phyloP scores from a whole-genome alignment of 2,113 vertebrate genomes.

The Xenopus borealis region DNA sequence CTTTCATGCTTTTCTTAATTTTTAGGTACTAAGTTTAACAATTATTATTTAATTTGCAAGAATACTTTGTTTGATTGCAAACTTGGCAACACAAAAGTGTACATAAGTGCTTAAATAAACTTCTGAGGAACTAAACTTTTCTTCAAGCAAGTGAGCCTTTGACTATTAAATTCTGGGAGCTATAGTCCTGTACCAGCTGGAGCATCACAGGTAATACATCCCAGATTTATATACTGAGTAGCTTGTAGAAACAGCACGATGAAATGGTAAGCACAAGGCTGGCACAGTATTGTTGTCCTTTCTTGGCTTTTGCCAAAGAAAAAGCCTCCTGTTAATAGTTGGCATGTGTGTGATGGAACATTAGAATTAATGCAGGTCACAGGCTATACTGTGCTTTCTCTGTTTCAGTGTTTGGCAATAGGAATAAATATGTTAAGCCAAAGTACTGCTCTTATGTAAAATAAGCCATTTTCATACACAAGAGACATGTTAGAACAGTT shows the following conservation, averaged over 20 bases:
- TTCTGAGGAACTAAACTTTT: too few species aligned
- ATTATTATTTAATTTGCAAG: too few species aligned
- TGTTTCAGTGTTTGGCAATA: slow-evolving; percentile 19
- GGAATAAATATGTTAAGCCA: slow-evolving; percentile 16
- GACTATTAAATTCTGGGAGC: too few species aligned
- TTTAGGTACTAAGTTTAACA: too few species aligned
- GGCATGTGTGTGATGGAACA: slow-evolving; percentile 16
- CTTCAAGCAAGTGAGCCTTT: too few species aligned
- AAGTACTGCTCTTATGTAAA: slow-evolving; percentile 15
- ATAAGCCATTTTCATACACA: slow-evolving; percentile 8
- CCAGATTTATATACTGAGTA: too few species aligned
- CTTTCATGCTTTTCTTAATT: too few species aligned
- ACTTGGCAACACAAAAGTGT: too few species aligned
- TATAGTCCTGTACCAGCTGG: too few species aligned
- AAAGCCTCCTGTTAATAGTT: slow-evolving; percentile 12
- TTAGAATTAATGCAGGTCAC: slow-evolving; percentile 24
- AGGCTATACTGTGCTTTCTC: slow-evolving; percentile 14
- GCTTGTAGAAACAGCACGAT: background rate
- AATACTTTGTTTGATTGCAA: too few species aligned
- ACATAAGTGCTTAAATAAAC: too few species aligned
- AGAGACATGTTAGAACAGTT: slow-evolving; percentile 7
- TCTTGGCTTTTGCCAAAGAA: slow-evolving; percentile 9
- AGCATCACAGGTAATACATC: too few species aligned
- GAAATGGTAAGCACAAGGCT: slow-evolving; percentile 4
- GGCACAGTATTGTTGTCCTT: slow-evolving; percentile 17